Evolutionary conservation across 2,113 vertebrate species (phyloP).

Genomic region (Sclerurus mexicanus): DNA sequence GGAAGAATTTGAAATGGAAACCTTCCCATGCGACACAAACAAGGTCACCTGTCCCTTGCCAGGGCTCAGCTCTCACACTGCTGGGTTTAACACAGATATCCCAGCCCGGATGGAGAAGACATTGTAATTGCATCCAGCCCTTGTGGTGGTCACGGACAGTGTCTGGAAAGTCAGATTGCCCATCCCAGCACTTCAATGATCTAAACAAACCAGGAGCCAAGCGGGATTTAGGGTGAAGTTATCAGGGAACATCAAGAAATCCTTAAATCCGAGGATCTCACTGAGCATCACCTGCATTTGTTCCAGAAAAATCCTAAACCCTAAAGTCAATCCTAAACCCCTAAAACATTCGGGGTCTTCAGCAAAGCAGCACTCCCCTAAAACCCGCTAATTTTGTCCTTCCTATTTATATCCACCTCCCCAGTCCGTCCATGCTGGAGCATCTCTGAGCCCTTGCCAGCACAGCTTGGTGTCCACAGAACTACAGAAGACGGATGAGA

Average conservation of each 20-base stretch:
- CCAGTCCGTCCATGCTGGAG: rapidly evolving
- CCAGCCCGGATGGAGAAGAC: neutral
- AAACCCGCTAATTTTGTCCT: neutral
- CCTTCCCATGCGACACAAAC: neutral
- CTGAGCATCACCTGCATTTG: neutral
- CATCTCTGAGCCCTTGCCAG: neutral
- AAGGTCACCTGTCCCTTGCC: neutral
- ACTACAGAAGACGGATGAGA: neutral
- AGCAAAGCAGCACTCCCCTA: neutral
- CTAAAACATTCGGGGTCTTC: neutral
- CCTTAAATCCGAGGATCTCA: neutral
- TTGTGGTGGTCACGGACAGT: neutral
- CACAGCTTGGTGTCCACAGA: neutral
- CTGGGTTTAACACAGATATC: rapidly evolving
- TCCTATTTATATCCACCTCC: neutral
- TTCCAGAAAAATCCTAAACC: neutral
- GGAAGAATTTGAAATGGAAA: neutral
- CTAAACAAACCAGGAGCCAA: neutral
- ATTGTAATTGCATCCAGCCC: neutral
- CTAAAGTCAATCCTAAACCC: neutral
- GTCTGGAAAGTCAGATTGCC: neutral
- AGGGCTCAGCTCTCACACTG: neutral
- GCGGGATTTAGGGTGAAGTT: neutral
- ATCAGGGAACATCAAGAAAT: neutral
- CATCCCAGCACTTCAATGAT: neutral